Evolutionary conservation across 2,113 vertebrate genomes (phyloP).

Genomic region (Hydropotes inermis): DNA sequence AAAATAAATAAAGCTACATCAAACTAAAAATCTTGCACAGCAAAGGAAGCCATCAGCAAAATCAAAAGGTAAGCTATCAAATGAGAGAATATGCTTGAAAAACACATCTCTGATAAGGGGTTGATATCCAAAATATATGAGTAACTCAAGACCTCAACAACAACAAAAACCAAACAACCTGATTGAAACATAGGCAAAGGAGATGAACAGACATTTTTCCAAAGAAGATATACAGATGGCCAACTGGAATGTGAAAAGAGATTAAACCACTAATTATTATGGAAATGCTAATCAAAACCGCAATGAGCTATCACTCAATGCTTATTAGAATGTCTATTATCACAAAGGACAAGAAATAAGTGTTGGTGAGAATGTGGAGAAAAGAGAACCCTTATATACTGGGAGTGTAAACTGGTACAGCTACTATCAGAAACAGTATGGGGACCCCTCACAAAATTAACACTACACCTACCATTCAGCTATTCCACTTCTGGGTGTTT

Average conservation of each 20-base stretch:
- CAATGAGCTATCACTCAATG: not conserved
- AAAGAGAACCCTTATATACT: not conserved
- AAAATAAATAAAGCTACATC: not conserved
- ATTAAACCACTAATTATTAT: not conserved
- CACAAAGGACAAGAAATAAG: not conserved
- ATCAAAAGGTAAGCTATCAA: not conserved
- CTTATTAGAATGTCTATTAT: not conserved
- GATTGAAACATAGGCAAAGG: not conserved
- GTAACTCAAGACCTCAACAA: not conserved
- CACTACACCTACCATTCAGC: not conserved
- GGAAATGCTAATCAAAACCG: not conserved
- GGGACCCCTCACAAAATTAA: not conserved
- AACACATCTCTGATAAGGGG: not conserved
- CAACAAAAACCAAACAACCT: not conserved
- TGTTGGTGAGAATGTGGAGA: not conserved
- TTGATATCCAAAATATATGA: not conserved
- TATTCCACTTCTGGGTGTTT: not conserved
- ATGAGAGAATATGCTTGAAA: not conserved
- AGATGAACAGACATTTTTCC: not conserved
- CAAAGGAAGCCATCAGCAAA: not conserved
- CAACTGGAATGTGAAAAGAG: not conserved
- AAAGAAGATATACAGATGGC: not conserved
- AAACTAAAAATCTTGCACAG: not conserved
- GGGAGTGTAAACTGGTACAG: not conserved
- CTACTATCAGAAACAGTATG: not conserved